Evolutionary conservation across 2,113 vertebrate species (phyloP), one percentile per base, ranked within the genome.

Genomic region (Toxostoma redivivum): DNA sequence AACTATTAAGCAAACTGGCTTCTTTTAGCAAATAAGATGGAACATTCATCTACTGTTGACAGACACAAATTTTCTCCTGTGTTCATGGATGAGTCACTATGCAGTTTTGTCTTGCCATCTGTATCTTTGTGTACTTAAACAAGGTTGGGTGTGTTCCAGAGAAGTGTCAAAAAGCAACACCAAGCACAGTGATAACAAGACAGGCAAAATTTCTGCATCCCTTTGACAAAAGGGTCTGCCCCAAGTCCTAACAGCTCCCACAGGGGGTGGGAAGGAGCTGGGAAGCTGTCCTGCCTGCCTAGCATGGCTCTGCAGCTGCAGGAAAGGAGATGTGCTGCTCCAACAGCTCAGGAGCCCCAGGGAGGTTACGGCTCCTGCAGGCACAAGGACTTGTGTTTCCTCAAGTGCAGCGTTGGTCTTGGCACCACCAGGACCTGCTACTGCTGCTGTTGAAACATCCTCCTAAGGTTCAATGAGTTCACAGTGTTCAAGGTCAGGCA

Each of bases 1-100:
- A 65, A 11, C 44, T 76, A 17, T 90, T 45, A 86, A 88, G 37
- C 18, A 90, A 80, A 88, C 27, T 35, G 54, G 5, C 28, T 82
- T 45, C 18, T 76, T 96, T 87, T 87, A 80, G 56, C 27, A 88
- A 95, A 53, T 42, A 92, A 69, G 21, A 44, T 50, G 51, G 53
- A 73, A 65, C 80, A 53, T 56, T 64, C 15, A 15, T 44, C 61
- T 31, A 7, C 47, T 83, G 51, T 50, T 91, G 37, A 85, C 54
- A 92, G 57, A 61, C 38, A 74, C 19, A 33, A 3, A 54, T 91
- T 94, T 91, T 88, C 19, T 85, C 51, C 51, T 51, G 16, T 47
- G 38, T 47, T 64, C 1, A 1, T 50, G 54, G 38, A 45, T 64
- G 86, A 67, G 21, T 70, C 79, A 37, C 42, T 30, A 64, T 50